Conservation (phyloP, 2,888 invertebrate species). For the Boloria selene region DNA sequence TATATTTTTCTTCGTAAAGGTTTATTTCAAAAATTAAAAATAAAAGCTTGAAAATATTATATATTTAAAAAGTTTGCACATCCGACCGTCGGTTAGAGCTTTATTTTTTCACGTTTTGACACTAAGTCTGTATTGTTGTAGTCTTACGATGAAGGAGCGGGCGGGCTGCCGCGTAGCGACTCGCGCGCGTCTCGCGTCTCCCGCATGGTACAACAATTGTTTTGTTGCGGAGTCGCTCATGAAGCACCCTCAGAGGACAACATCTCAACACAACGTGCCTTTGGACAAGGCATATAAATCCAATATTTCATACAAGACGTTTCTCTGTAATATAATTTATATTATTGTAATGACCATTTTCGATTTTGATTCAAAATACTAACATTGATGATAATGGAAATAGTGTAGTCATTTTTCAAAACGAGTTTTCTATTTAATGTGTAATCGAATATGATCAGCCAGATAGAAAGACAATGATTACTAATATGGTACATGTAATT, state of each 20-base stretch:
- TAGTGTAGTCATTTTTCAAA: background rate
- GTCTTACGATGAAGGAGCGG: conserved; percentile 71
- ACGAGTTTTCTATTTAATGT: conserved; percentile 6
- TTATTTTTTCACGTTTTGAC: background rate
- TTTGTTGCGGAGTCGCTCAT: conserved; percentile 70
- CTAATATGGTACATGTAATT: conserved; percentile 46
- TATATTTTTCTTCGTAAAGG: too few species aligned
- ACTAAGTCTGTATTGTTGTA: conserved; percentile 53
- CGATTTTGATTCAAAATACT: background rate
- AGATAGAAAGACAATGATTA: conserved; percentile 48
- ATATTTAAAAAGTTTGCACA: too few species aligned
- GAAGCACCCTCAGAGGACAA: conserved; percentile 67
- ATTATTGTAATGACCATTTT: conserved; percentile 58
- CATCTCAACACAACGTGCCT: conserved; percentile 47
- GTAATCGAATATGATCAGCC: conserved; percentile 55
- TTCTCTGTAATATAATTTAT: conserved; percentile 36
- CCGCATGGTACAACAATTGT: conserved; percentile 65
- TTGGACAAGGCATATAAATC: conserved; percentile 53
- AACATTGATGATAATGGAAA: background rate
- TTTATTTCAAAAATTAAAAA: too few species aligned
- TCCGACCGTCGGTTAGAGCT: too few species aligned
- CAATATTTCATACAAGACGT: conserved; percentile 11
- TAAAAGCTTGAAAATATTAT: too few species aligned
- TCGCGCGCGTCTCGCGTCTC: conserved; percentile 63
- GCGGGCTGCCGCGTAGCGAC: conserved; percentile 75